These are phyloP conservation scores for Lanistes nyassanus DNA, from an alignment of 1,140 invertebrate genomes.

Conservation along the genomic window DNA sequence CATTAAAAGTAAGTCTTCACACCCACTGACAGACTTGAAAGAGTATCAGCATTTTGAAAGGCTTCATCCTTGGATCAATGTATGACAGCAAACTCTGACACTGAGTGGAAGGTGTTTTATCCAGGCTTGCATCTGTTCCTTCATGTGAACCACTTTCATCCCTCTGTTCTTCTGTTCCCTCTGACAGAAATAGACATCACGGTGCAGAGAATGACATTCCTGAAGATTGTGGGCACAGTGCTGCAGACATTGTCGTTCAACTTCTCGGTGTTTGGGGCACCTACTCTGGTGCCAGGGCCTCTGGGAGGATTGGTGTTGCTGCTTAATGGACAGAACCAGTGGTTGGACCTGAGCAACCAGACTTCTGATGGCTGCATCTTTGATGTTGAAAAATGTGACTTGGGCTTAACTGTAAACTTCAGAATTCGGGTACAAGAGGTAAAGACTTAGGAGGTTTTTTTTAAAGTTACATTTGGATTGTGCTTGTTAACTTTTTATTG, in stretches of 20 bases:
- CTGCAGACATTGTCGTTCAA: conserved; percentile 30
- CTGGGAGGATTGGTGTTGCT: conserved; percentile 34
- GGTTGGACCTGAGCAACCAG: conserved; percentile 14
- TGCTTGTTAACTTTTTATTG: neutral
- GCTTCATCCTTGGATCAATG: too few relatives aligned
- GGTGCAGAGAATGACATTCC: conserved; percentile 30
- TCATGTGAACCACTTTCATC: neutral
- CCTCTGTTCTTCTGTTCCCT: neutral
- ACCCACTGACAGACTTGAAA: neutral
- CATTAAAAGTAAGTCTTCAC: conserved; percentile 36
- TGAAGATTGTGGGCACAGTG: conserved; percentile 31
- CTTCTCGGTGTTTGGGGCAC: conserved; percentile 29
- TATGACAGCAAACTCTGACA: too few relatives aligned
- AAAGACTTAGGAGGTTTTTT: neutral
- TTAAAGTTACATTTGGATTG: neutral
- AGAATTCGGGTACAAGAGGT: conserved; percentile 34
- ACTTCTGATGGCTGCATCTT: conserved; percentile 27
- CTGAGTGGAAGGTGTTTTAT: neutral
- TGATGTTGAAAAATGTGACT: conserved; percentile 36
- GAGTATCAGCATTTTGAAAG: neutral
- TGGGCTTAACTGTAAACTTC: conserved; percentile 43
- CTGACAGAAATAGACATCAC: conserved; percentile 29
- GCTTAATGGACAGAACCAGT: conserved; percentile 47
- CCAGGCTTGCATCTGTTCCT: neutral
- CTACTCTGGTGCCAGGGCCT: conserved; percentile 28